Base-by-base conservation (phyloP, 2,113 vertebrate species). In the Clarias macrocephalus region DNA sequence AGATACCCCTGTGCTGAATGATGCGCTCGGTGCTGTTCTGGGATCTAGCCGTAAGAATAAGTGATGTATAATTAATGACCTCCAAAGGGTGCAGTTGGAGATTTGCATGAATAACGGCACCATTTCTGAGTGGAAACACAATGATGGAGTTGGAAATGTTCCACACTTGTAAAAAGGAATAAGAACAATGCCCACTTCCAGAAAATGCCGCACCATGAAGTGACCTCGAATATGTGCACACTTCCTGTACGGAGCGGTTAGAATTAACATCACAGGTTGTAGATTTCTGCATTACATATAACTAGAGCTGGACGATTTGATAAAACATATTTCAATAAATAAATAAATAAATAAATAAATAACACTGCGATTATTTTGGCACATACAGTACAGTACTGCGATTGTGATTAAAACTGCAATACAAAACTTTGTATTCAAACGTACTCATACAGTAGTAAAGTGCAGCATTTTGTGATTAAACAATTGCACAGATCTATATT, bases 61-160 rank as follows among this genome's bases (percentile, higher is more conserved):
- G 42, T 18, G 37, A 65, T 30, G 15, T 15, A 5, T 30, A 30
- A 13, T 16, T 5, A 13, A 5, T 68, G n/a, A 30, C 16, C 13
- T 3, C 4, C 5, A 16, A 30, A 18, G 15, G 54, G 8, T 68
- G 42, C 42, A 56, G 28, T 12, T 28, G n/a, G 28, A 18, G 16
- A 33, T 84, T 52, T 84, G 65, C 52, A 30, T 83, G 12, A 68
- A 83, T 83, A 83, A 70, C 70, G 12, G 65, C 19, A 10, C 28
- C 57, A 48, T 79, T 85, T 89, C 89, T 70, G 90, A 84, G 57
- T 86, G 21, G 65, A 89, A 89, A 11, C 79, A 80, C 83, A 37
- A 73, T 77, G 75, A 80, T 56, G 65, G 75, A 86, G 70, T 77
- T 91, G 92, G 91, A 91, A n/a, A 54, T 28, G 82, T 63, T 92